Percentiles rank a stretch among this genome's conserved stretches.
These are phyloP conservation scores for Squalus acanthias DNA, from an alignment of 2,797 vertebrate genomes.

Conservation along the genomic window DNA sequence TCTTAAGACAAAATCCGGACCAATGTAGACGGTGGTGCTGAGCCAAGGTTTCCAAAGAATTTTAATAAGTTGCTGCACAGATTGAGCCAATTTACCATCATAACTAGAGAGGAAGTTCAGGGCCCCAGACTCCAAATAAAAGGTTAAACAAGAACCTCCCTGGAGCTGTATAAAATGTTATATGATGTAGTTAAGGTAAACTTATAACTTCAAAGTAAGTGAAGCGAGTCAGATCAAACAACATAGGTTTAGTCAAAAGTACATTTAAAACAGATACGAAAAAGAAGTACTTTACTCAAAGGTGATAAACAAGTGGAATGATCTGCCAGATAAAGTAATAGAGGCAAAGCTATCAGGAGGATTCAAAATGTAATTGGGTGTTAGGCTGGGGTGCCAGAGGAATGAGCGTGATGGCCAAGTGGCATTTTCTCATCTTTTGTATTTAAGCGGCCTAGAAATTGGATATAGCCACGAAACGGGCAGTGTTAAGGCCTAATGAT, in stretches of 20 bases:
- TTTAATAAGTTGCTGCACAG: neutral
- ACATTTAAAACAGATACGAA: neutral
- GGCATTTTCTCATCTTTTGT: neutral
- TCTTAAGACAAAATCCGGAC: neutral
- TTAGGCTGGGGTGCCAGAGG: neutral
- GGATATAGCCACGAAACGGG: no score
- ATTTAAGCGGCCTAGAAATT: no score
- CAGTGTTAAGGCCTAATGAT: no score
- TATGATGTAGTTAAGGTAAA: neutral
- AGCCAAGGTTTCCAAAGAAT: slow-evolving; percentile 1
- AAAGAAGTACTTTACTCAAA: neutral
- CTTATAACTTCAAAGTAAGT: neutral
- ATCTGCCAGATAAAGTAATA: neutral
- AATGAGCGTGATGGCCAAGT: neutral
- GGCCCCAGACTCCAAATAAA: neutral
- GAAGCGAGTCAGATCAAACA: slow-evolving; percentile 7
- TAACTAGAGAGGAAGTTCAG: neutral
- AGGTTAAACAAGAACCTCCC: neutral
- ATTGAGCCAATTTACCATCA: neutral
- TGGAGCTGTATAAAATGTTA: neutral
- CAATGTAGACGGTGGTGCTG: neutral
- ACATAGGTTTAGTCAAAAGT: neutral
- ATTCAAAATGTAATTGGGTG: neutral
- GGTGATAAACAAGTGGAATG: neutral
- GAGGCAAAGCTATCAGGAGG: neutral